A percentile compares a stretch with the other conserved stretches of the same genome.
These are phyloP conservation scores for Phorcus lineatus DNA, from an alignment of 2,888 invertebrate genomes.

Conservation along the genomic window DNA sequence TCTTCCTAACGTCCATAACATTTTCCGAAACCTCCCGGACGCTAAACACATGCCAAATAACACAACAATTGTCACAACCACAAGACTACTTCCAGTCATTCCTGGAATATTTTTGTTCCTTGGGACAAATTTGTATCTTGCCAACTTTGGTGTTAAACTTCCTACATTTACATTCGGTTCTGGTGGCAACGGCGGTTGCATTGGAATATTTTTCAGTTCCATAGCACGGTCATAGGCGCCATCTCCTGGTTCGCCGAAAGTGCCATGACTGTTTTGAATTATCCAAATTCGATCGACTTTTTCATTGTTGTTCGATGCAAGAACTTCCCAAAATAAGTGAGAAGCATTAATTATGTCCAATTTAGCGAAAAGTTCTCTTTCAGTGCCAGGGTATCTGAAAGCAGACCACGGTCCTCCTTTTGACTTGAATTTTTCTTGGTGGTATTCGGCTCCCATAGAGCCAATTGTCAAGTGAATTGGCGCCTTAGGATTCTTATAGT, in stretches of 20 bases:
- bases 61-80: too few species aligned
- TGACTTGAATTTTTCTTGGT: conserved; percentile 47
- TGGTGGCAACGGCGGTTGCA: background rate
- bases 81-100: too few species aligned
- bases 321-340: conserved; percentile 62
- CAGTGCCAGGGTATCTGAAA: conserved; percentile 48
- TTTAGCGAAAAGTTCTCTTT: conserved; percentile 58
- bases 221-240: conserved; percentile 12
- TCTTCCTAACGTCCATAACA: too few species aligned
- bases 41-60: too few species aligned
- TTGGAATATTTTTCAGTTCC: background rate
- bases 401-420: conserved; percentile 60
- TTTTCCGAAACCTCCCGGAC: too few species aligned
- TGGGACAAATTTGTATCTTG: background rate
- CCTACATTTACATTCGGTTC: background rate
- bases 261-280: conserved; percentile 57
- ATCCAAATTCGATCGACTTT: conserved; percentile 58
- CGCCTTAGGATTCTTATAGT: conserved; percentile 62
- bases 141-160: background rate
- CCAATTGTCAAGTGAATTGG: conserved; percentile 67
- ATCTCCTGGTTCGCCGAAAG: conserved; percentile 49
- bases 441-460: conserved; percentile 57
- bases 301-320: conserved; percentile 56
- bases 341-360: conserved; percentile 58
- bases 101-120: background rate